Percentiles rank a stretch among this genome's conserved stretches.
Evolutionary conservation across 2,113 vertebrate species (phyloP).

Genomic region (Pholis gunnellus): DNA sequence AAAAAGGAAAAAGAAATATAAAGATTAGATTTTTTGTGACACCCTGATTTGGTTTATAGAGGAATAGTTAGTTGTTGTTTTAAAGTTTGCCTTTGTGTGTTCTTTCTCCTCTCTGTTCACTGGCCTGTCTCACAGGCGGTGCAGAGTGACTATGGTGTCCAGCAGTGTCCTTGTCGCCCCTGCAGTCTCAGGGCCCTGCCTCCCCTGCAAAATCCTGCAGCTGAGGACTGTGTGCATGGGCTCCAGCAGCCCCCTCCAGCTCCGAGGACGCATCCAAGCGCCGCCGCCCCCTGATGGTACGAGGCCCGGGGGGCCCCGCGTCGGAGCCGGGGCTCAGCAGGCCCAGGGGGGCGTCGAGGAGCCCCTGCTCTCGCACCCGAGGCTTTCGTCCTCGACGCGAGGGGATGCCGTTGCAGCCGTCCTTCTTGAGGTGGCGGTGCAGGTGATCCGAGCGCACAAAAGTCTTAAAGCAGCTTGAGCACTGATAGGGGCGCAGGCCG

Average conservation of each 20-base stretch:
- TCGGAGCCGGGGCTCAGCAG: conserved; percentile 65
- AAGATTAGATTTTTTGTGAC: conserved; percentile 84
- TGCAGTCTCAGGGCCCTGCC: conserved; percentile 74
- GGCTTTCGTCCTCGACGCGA: conserved; percentile 93
- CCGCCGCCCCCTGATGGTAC: conserved; percentile 72
- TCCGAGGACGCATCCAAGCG: conserved; percentile 71
- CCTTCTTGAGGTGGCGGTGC: conserved; percentile 98
- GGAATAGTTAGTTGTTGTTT: conserved; percentile 82
- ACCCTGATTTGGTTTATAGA: conserved; percentile 90
- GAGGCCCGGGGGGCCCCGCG: conserved; percentile 54
- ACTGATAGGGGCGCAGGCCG: conserved; percentile 97
- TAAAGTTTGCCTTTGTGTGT: conserved; percentile 70
- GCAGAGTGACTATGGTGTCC: conserved; percentile 73
- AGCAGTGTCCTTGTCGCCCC: conserved; percentile 67
- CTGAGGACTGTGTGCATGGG: conserved; percentile 76
- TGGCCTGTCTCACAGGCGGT: conserved; percentile 72
- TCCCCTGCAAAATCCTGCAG: conserved; percentile 72
- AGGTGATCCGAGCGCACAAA: conserved; percentile 98
- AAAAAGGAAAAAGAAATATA: conserved; percentile 82
- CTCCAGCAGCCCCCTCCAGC: conserved; percentile 66
- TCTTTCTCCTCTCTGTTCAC: conserved; percentile 69
- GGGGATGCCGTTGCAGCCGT: conserved; percentile 97
- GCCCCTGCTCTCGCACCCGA: conserved; percentile 85
- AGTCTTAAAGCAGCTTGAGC: conserved; percentile 98
- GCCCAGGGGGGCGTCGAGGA: conserved; percentile 70